Evolutionary conservation across 1,140 invertebrate species (phyloP).

Genomic region (Cyrtorhinus lividipennis): DNA sequence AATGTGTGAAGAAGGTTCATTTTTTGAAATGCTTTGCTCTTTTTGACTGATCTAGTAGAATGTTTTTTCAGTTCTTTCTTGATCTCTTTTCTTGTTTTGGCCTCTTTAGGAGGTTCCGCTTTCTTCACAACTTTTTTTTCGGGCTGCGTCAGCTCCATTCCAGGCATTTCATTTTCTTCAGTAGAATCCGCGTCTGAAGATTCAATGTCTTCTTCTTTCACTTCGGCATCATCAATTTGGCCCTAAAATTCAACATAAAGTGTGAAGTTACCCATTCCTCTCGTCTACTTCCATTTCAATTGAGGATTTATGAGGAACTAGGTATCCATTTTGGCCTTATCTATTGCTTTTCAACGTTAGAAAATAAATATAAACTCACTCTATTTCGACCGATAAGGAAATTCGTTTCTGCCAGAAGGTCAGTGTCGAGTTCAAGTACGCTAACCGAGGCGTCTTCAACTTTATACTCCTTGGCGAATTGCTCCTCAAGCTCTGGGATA

Average conservation of each 20-base stretch:
- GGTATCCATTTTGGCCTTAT: no score
- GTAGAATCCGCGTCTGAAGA: conserved; percentile 5
- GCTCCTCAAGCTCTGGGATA: conserved; percentile 48
- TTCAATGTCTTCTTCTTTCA: conserved; percentile 27
- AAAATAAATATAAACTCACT: conserved; percentile 29
- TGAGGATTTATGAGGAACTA: no score
- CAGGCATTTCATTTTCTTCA: conserved; percentile 34
- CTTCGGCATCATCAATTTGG: conserved; percentile 30
- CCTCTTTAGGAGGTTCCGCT: background rate
- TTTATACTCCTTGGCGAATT: conserved; percentile 50
- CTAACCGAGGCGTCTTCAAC: conserved; percentile 58
- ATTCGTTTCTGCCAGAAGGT: conserved; percentile 44
- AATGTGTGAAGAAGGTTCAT: conserved; percentile 46
- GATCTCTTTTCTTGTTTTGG: conserved; percentile 43
- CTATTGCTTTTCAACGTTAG: no score
- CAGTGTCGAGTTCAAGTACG: conserved; percentile 51
- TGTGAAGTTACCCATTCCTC: no score
- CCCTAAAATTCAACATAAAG: no score
- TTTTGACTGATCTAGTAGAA: conserved; percentile 48
- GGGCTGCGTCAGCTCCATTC: conserved; percentile 35
- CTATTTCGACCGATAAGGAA: conserved; percentile 54
- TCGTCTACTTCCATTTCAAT: no score
- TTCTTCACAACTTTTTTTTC: background rate
- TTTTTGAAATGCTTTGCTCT: conserved; percentile 55
- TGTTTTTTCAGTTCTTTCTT: conserved; percentile 48